Evolutionary conservation across 2,888 invertebrate species (phyloP).

Genomic region (Melieria crassipennis): DNA sequence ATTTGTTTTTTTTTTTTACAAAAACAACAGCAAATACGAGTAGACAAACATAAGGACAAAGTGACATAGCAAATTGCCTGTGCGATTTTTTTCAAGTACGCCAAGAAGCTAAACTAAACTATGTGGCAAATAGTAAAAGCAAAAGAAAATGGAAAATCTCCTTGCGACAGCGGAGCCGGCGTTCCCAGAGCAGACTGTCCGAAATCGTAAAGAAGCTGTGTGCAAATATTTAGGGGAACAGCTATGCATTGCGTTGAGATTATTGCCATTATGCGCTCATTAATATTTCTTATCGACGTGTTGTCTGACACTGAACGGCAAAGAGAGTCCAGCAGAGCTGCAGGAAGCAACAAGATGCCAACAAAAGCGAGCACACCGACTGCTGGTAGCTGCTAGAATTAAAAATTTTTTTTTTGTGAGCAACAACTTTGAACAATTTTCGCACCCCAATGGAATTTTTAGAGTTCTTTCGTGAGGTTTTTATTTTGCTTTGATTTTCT

Average conservation of each 20-base stretch:
- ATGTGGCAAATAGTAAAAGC: too few species aligned
- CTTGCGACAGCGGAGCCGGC: too few species aligned
- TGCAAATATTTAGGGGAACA: not conserved
- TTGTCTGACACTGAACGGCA: conserved; percentile 6
- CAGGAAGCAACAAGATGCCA: conserved; percentile 4
- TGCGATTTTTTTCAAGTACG: too few species aligned
- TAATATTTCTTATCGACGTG: conserved; percentile 55
- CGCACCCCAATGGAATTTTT: not conserved
- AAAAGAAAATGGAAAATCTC: too few species aligned
- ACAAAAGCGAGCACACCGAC: conserved; percentile 3
- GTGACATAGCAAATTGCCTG: too few species aligned
- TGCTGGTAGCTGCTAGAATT: conserved; percentile 8
- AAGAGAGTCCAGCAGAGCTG: not conserved
- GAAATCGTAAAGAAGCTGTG: too few species aligned
- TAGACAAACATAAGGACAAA: too few species aligned
- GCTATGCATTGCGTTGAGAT: conserved; percentile 47
- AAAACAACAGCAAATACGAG: too few species aligned
- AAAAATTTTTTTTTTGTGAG: conserved; percentile 9
- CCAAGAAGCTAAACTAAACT: too few species aligned
- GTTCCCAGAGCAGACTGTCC: too few species aligned
- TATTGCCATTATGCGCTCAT: conserved; percentile 56
- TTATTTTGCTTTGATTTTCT: not conserved
- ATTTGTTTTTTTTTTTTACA: too few species aligned
- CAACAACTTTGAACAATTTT: not conserved
- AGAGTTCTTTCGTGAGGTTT: not conserved